Percentiles rank a stretch among this genome's conserved stretches.
phyloP scores from a whole-genome alignment of 2,888 invertebrate genomes.

The Metellina segmentata region DNA sequence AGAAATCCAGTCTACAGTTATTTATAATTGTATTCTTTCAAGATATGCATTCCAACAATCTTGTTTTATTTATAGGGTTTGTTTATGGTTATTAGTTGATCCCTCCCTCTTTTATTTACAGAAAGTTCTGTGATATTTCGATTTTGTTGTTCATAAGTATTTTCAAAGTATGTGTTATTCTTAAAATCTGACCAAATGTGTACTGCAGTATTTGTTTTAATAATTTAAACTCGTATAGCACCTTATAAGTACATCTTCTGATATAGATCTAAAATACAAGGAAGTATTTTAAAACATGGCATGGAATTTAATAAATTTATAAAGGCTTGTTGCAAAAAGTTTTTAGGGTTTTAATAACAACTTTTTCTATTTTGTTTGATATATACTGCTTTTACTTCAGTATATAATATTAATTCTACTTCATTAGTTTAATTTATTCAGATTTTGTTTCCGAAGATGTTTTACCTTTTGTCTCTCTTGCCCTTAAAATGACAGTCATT shows the following conservation, averaged over 20 bases:
- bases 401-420: too few relatives aligned
- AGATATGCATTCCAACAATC: not conserved
- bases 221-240: not conserved
- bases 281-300: not conserved
- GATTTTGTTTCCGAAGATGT: not conserved
- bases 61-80: not conserved
- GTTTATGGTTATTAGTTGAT: not conserved
- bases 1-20: too few relatives aligned
- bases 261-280: not conserved
- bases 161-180: not conserved
- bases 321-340: too few relatives aligned
- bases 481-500: not conserved
- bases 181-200: not conserved
- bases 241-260: not conserved
- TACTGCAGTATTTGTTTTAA: not conserved
- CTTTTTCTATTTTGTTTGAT: too few relatives aligned
- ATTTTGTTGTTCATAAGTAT: not conserved
- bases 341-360: too few relatives aligned
- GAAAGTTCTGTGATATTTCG: not conserved
- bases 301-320: too few relatives aligned
- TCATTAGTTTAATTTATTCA: not conserved
- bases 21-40: not conserved
- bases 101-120: not conserved
- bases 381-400: too few relatives aligned
- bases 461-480: not conserved